Evolutionary conservation across 2,113 vertebrate species (phyloP), one percentile per base, ranked within the genome.

Genomic region (Sciurus niger): DNA sequence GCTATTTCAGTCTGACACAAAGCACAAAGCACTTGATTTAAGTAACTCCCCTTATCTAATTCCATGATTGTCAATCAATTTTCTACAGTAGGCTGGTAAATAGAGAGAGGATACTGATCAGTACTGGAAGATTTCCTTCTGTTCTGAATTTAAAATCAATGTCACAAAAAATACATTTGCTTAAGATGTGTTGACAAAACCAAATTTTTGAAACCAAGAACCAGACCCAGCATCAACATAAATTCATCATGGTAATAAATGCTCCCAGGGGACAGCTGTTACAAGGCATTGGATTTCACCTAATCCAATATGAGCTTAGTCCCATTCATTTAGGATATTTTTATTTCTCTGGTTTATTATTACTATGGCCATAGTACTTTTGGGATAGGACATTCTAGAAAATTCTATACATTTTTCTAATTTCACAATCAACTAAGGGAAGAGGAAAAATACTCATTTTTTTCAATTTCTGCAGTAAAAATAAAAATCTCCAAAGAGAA

Each of bases 141-240:
- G 60, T 28, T 40, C 40, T 51, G 18, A 40, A 13, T 90, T 48
- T 84, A 90, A 93, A 86, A 70, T 95, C 58, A 91, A 8, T 65
- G 70, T 30, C 28, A 53, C 74, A 37, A 86, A 67, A 96, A 97
- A 84, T 70, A 53, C 17, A 93, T 82, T 68, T 86, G 8, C 37
- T 83, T 92, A 25, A 83, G 24, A 25, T 82, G 3, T 53, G 10
- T 73, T 85, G 51, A 89, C 28, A 91, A 84, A 94, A 94, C 8
- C 51, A 60, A 68, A 73, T 93, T 91, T 94, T 93, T 86, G 28
- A 79, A 83, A 14, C 48, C 37, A 74, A 58, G 76, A 87, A 93
- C 25, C 90, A 95, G 96, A 85, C 40, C 32, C 72, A 84, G 60
- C 79, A 72, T 32, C n/a, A 85, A 85, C 18, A 34, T 32, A 83